phyloP scores from a whole-genome alignment of 2,113 vertebrate genomes.

The Diglossa brunneiventris region DNA sequence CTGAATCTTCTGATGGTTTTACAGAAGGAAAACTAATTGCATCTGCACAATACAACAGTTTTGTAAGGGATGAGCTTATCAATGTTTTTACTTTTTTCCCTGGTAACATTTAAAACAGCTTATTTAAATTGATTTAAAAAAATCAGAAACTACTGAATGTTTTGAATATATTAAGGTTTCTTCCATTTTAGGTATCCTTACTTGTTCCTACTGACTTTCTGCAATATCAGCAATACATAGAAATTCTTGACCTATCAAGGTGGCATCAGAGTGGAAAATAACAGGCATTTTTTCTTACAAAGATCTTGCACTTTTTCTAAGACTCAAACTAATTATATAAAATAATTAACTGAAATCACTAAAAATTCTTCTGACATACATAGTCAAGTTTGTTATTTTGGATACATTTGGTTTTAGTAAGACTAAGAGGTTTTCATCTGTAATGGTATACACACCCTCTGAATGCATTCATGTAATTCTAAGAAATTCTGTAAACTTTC shows the following conservation, averaged over 20 bases:
- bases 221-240: neutral
- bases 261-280: neutral
- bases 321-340: neutral
- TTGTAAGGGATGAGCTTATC: neutral
- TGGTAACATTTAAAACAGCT: neutral
- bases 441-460: neutral
- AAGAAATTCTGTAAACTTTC: neutral
- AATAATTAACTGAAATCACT: neutral
- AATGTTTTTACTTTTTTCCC: neutral
- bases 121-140: neutral
- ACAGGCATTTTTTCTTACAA: neutral
- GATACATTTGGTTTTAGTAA: neutral
- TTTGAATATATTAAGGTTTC: neutral
- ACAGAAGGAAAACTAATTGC: slow-evolving; percentile 68
- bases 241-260: neutral
- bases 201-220: neutral
- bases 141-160: neutral
- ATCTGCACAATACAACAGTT: slow-evolving; percentile 47
- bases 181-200: neutral
- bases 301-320: neutral
- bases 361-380: neutral
- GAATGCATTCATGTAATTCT: neutral
- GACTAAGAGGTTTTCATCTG: neutral
- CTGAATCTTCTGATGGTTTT: slow-evolving; percentile 54
- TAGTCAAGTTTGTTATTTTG: neutral